Evolutionary conservation across 1,140 invertebrate species (phyloP).

Genomic region (Oscheius sp.): DNA sequence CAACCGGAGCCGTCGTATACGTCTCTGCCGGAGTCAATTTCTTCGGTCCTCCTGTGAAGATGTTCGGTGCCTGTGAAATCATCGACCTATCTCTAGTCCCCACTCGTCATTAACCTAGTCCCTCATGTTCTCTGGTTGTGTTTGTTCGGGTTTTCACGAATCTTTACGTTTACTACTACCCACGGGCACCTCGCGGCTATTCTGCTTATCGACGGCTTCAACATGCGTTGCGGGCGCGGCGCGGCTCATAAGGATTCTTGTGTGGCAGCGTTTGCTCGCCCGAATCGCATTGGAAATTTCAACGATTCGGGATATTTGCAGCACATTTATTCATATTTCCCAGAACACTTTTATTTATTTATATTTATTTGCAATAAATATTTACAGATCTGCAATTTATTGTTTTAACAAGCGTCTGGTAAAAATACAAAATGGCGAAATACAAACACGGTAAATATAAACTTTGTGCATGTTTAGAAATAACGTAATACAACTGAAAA

Average conservation of each 20-base stretch:
- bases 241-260: not conserved
- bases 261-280: not conserved
- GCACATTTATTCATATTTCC: too few relatives aligned
- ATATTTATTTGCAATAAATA: not conserved
- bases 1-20: conserved; percentile 28
- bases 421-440: conserved; percentile 28
- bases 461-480: too few relatives aligned
- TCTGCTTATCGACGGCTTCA: not conserved
- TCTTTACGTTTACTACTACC: not conserved
- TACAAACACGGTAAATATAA: conserved; percentile 37
- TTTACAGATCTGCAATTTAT: too few relatives aligned
- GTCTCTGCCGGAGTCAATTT: conserved; percentile 40
- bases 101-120: not conserved
- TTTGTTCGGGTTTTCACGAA: not conserved
- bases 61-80: conserved; percentile 38
- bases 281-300: not conserved
- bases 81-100: conserved; percentile 19
- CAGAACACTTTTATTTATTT: not conserved
- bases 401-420: too few relatives aligned
- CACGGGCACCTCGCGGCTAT: not conserved
- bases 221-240: not conserved
- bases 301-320: not conserved
- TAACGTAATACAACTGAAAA: too few relatives aligned
- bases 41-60: conserved; percentile 39
- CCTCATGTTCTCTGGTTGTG: not conserved